These are phyloP conservation scores for Serrognathus titanus DNA, from an alignment of 2,888 invertebrate species.

Conservation along the genomic window DNA sequence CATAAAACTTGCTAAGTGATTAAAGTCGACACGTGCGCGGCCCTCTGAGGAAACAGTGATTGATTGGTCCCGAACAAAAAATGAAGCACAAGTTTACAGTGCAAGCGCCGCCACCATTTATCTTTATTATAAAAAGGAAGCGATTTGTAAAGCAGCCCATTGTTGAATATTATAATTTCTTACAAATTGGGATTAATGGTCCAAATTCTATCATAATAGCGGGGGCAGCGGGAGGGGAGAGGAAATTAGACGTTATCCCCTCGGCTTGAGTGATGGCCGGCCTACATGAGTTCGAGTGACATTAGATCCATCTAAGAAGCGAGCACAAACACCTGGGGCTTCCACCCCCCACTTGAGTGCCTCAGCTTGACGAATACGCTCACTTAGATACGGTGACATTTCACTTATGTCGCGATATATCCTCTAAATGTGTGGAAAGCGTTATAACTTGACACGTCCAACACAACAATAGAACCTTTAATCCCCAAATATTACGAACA, in stretches of 20 bases:
- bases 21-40: slow-evolving; percentile 22
- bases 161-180: background rate
- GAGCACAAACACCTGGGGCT: slow-evolving; percentile 31
- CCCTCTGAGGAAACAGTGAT: slow-evolving; percentile 22
- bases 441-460: background rate
- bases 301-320: slow-evolving; percentile 32
- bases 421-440: slow-evolving; percentile 23
- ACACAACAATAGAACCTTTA: background rate
- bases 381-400: slow-evolving; percentile 44
- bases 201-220: background rate
- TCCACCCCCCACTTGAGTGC: slow-evolving; percentile 19
- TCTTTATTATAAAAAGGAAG: slow-evolving; percentile 28
- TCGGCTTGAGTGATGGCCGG: slow-evolving; percentile 31
- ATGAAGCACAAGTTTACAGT: slow-evolving; percentile 19
- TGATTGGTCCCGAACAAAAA: slow-evolving; percentile 21
- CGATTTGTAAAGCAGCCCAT: slow-evolving; percentile 19
- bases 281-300: slow-evolving; percentile 31
- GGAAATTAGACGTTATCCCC: slow-evolving; percentile 20
- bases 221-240: background rate
- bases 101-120: slow-evolving; percentile 22
- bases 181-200: background rate
- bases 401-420: slow-evolving; percentile 42
- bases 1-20: slow-evolving; percentile 20
- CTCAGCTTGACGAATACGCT: slow-evolving; percentile 38
- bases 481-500: background rate